phyloP scores from a whole-genome alignment of 2,113 vertebrate genomes.

The Micronisus gabar region DNA sequence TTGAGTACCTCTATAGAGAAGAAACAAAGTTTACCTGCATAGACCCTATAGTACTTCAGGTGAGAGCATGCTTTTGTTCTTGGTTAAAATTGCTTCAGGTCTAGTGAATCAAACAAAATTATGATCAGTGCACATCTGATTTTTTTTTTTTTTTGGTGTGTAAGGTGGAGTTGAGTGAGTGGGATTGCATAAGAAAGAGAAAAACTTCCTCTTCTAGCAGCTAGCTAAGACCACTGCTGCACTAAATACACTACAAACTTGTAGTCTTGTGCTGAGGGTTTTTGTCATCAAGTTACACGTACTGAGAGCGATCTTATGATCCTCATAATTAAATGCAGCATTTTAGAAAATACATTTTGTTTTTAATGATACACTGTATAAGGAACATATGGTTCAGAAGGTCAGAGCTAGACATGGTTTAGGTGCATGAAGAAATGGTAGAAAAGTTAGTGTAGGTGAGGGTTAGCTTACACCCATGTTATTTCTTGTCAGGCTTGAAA shows the following conservation, averaged over 20 bases:
- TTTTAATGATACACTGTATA: background rate
- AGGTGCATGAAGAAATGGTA: background rate
- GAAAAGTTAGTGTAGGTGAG: background rate
- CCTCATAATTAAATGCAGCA: background rate
- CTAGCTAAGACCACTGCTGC: background rate
- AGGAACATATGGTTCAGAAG: background rate
- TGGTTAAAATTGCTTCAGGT: background rate
- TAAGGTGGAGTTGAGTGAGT: background rate
- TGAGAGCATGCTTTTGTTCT: constrained; percentile 54
- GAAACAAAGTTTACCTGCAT: constrained; percentile 98
- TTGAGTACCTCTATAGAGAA: constrained; percentile 97
- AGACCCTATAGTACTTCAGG: constrained; percentile 97
- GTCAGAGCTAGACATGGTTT: background rate
- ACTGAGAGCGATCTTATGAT: background rate
- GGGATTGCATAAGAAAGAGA: background rate
- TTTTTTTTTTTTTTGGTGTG: background rate
- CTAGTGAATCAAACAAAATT: background rate
- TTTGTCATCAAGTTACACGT: background rate
- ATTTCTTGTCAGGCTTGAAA: background rate
- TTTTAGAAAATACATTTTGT: background rate
- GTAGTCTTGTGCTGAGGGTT: background rate
- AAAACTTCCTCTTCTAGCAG: background rate
- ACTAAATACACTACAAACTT: background rate
- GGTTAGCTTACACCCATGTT: background rate
- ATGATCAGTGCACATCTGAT: background rate